Percentiles rank a stretch among this genome's conserved stretches.
phyloP scores from a whole-genome alignment of 2,888 invertebrate species.

The Oligia latruncula region DNA sequence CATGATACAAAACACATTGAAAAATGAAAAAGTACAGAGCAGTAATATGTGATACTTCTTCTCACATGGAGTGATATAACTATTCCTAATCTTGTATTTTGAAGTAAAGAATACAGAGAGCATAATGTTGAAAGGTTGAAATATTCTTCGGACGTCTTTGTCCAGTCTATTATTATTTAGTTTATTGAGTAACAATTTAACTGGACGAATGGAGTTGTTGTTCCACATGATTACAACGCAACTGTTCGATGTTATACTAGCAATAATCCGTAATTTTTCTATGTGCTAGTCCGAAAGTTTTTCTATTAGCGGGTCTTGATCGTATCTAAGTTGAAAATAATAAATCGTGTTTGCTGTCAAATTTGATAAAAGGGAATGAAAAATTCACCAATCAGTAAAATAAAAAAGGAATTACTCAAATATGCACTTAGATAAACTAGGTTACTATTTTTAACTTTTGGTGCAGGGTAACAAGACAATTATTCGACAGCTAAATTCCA shows the following conservation, averaged over 20 bases:
- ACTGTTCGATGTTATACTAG: neutral
- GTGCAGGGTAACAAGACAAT: no score
- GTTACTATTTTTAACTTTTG: no score
- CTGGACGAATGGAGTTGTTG: neutral
- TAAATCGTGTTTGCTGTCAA: neutral
- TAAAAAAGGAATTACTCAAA: no score
- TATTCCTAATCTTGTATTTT: neutral
- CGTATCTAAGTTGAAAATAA: neutral
- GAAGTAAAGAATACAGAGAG: neutral
- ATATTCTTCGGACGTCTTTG: neutral
- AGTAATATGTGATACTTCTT: constrained; percentile 8
- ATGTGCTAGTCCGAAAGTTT: no score
- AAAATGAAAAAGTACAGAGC: neutral
- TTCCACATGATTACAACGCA: neutral
- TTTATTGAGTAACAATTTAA: no score
- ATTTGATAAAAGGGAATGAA: neutral
- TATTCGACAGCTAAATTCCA: no score
- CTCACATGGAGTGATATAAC: neutral
- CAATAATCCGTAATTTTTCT: no score
- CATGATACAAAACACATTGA: no score
- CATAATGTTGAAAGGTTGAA: constrained; percentile 28
- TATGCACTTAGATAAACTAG: no score
- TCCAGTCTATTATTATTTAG: neutral
- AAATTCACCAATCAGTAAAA: no score
- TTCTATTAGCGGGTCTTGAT: neutral